phyloP scores from a whole-genome alignment of 2,888 invertebrate genomes.

The Xanthia icteritia region DNA sequence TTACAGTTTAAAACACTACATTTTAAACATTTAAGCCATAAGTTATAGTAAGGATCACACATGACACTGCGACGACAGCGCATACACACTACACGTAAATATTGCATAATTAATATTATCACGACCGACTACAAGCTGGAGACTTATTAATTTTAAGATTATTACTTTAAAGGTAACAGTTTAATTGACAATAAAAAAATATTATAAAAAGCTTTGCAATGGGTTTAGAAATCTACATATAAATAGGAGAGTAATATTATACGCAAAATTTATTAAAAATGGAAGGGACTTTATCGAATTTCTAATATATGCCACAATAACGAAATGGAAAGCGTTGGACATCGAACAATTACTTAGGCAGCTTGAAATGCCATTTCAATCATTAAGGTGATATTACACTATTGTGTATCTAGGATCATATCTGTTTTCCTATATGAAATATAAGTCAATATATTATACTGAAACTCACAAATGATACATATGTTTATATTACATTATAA shows the following conservation, averaged over 20 bases:
- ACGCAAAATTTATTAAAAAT: conserved; percentile 21
- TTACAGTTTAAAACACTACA: conserved; percentile 44
- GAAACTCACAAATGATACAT: neutral
- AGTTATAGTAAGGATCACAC: neutral
- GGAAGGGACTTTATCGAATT: conserved; percentile 7
- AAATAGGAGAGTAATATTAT: conserved; percentile 8
- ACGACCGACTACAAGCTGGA: conserved; percentile 24
- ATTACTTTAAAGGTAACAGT: conserved; percentile 13
- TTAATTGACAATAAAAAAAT: conserved; percentile 12
- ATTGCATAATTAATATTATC: conserved; percentile 6
- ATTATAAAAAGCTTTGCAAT: conserved; percentile 12
- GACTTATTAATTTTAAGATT: conserved; percentile 23
- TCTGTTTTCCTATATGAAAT: neutral
- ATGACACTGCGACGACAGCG: neutral
- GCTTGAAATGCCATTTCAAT: neutral
- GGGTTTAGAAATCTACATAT: too few species aligned
- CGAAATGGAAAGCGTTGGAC: conserved; percentile 4
- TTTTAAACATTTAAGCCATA: conserved; percentile 41
- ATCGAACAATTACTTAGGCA: conserved; percentile 8
- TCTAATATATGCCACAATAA: conserved; percentile 3
- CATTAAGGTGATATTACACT: neutral
- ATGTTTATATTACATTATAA: neutral
- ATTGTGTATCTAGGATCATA: neutral
- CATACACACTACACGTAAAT: conserved; percentile 2
- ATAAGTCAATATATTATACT: neutral